These are phyloP conservation scores for Mesoclemmys tuberculata DNA, from an alignment of 2,113 vertebrate species.

Conservation along the genomic window DNA sequence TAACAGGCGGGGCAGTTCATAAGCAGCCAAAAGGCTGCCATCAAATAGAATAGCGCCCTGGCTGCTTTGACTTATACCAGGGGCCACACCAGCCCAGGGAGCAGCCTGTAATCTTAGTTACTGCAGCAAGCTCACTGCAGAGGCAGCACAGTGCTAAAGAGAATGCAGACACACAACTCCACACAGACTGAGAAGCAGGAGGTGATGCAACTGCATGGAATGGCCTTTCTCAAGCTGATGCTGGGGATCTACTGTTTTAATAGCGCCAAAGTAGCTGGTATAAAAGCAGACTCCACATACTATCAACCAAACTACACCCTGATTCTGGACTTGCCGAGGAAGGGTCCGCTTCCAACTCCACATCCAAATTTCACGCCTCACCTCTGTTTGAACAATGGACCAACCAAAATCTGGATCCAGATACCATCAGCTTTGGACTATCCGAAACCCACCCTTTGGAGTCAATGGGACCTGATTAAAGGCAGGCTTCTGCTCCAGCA, in stretches of 20 bases:
- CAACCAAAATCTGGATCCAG: neutral
- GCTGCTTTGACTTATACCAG: too few species aligned
- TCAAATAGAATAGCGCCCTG: neutral
- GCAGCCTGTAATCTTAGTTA: neutral
- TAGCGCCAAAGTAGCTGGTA: neutral
- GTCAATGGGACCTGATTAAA: neutral
- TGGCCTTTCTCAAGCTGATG: accelerated
- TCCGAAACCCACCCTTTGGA: neutral
- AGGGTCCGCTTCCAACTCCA: neutral
- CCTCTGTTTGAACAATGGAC: neutral
- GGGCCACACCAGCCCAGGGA: neutral
- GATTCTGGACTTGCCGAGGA: neutral
- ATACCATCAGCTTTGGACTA: neutral
- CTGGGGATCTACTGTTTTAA: conserved; percentile 2
- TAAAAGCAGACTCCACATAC: neutral
- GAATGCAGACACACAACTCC: neutral
- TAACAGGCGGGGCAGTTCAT: neutral
- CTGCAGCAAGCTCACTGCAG: neutral
- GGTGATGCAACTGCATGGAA: neutral
- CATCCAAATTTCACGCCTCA: neutral
- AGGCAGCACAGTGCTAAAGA: neutral
- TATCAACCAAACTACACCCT: neutral
- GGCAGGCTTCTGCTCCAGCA: neutral
- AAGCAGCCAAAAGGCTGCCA: neutral
- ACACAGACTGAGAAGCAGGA: neutral